Evolutionary conservation across 2,888 invertebrate species (phyloP).

Genomic region (Sphaeridia pumilis): DNA sequence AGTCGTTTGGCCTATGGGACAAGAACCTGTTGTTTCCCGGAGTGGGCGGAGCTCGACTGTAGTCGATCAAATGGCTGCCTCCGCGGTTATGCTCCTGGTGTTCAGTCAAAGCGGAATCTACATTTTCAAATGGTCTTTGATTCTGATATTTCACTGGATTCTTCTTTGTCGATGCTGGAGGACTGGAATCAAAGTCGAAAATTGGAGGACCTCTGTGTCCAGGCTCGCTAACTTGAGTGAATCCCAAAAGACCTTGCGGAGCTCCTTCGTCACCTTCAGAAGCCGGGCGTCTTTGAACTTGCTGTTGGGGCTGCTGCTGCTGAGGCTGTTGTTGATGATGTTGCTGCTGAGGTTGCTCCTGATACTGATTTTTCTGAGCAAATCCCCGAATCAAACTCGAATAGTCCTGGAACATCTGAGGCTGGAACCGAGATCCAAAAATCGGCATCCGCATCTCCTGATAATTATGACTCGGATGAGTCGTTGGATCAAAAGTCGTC

Average conservation of each 20-base stretch:
- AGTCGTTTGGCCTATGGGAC: constrained; percentile 1
- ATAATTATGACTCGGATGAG: neutral
- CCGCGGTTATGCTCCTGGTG: constrained; percentile 1
- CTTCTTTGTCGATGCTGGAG: neutral
- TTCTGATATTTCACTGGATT: neutral
- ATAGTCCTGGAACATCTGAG: constrained; percentile 15
- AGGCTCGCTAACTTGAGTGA: constrained; percentile 3
- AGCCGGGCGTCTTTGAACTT: neutral
- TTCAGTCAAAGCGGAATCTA: constrained; percentile 1
- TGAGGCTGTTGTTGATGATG: neutral
- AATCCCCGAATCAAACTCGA: constrained; percentile 9
- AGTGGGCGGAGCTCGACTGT: neutral
- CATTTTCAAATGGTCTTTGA: neutral
- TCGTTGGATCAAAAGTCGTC: neutral
- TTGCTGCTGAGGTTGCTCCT: too few species aligned
- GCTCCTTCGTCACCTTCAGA: constrained; percentile 3
- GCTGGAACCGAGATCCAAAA: constrained; percentile 6
- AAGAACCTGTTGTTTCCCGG: neutral
- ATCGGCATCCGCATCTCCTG: too few species aligned
- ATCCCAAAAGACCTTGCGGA: constrained; percentile 8
- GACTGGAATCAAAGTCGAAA: constrained; percentile 7
- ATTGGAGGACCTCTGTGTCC: constrained; percentile 14
- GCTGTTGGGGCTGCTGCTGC: neutral
- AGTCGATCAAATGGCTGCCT: constrained; percentile 8
- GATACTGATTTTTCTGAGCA: too few species aligned